Conservation (phyloP, 2,888 invertebrate species). For the Heliconius sara region DNA sequence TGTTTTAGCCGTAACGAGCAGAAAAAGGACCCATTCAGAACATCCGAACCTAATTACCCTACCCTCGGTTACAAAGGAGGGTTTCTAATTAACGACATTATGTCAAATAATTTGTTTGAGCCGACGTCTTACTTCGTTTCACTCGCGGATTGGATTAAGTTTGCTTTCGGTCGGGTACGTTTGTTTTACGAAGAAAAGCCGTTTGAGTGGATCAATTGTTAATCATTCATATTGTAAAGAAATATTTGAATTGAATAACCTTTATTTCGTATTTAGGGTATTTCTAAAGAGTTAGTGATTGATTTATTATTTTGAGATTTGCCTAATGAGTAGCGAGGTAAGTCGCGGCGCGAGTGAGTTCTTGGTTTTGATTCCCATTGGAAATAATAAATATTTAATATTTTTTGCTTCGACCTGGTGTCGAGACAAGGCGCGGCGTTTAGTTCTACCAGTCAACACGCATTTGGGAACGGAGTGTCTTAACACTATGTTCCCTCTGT, state of each 20-base stretch:
- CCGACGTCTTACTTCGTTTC: constrained; percentile 74
- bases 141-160: constrained; percentile 78
- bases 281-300: neutral
- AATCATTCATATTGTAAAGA: constrained; percentile 49
- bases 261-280: constrained; percentile 24
- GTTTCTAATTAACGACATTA: constrained; percentile 84
- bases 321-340: neutral
- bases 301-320: neutral
- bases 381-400: too few species aligned
- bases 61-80: constrained; percentile 78
- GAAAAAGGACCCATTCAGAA: constrained; percentile 83
- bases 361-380: too few species aligned
- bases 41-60: constrained; percentile 83
- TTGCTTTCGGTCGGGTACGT: constrained; percentile 66
- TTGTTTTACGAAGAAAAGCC: constrained; percentile 69
- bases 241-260: constrained; percentile 24
- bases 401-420: too few species aligned
- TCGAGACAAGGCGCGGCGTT: too few species aligned
- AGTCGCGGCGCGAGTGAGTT: too few species aligned
- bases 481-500: too few species aligned
- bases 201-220: constrained; percentile 60
- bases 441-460: too few species aligned
- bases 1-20: constrained; percentile 82
- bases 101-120: constrained; percentile 84
- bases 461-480: too few species aligned